Conservation (phyloP, 1,140 invertebrate species). For the Brachystomella parvula region DNA sequence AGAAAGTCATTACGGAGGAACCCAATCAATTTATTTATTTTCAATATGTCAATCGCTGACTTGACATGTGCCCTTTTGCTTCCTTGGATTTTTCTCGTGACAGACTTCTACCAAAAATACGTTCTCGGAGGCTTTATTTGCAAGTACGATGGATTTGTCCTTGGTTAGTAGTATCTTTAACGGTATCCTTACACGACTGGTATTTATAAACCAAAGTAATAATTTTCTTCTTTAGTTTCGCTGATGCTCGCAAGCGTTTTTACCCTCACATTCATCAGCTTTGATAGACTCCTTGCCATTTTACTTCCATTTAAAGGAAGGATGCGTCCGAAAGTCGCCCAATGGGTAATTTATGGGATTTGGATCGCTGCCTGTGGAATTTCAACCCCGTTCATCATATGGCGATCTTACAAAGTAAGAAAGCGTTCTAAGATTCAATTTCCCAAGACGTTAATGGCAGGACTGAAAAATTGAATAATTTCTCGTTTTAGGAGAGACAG, state of each 20-base stretch:
- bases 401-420: slow-evolving; percentile 53
- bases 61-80: slow-evolving; percentile 63
- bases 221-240: slow-evolving; percentile 44
- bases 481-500: slow-evolving; percentile 49
- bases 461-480: neutral
- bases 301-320: slow-evolving; percentile 60
- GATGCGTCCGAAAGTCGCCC: slow-evolving; percentile 52
- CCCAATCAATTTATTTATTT: slow-evolving; percentile 69
- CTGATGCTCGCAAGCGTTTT: slow-evolving; percentile 63
- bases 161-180: slow-evolving; percentile 47
- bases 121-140: slow-evolving; percentile 61
- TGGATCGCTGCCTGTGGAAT: slow-evolving; percentile 58
- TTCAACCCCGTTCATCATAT: slow-evolving; percentile 56
- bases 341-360: slow-evolving; percentile 54
- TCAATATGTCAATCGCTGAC: slow-evolving; percentile 70
- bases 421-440: neutral
- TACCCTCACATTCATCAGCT: slow-evolving; percentile 68
- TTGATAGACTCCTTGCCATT: slow-evolving; percentile 70
- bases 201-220: neutral
- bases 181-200: neutral
- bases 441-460: neutral
- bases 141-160: slow-evolving; percentile 58
- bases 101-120: slow-evolving; percentile 66
- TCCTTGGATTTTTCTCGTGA: slow-evolving; percentile 59
- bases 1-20: slow-evolving; percentile 56